Evolutionary conservation across 2,888 invertebrate species (phyloP).

Genomic region (Cerastis leucographa): DNA sequence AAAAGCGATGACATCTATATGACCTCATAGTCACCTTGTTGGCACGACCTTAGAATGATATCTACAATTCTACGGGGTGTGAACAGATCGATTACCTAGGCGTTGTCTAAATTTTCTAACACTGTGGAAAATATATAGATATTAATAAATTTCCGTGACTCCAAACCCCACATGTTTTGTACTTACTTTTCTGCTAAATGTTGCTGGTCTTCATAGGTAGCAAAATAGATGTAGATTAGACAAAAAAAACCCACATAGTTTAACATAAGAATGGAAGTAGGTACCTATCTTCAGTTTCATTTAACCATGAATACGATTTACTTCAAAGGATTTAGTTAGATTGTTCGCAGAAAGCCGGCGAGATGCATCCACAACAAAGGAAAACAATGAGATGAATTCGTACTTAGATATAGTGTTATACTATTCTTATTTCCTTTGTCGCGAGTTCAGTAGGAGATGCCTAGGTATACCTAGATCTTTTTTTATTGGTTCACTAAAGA

Average conservation of each 20-base stretch:
- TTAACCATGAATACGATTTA: neutral
- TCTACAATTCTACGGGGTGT: neutral
- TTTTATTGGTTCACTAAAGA: neutral
- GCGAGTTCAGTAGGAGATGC: neutral
- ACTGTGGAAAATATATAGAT: too few species aligned
- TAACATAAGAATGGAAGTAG: neutral
- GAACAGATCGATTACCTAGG: neutral
- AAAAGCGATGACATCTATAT: neutral
- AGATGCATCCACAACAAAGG: conserved; percentile 27
- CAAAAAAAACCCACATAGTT: neutral
- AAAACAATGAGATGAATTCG: conserved; percentile 19
- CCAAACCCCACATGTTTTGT: neutral
- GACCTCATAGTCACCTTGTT: neutral
- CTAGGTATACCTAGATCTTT: neutral
- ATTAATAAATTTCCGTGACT: too few species aligned
- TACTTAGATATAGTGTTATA: neutral
- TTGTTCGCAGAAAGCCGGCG: conserved; percentile 6
- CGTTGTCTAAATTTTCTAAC: neutral
- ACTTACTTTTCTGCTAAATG: neutral
- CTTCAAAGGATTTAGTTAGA: neutral
- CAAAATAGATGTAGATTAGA: neutral
- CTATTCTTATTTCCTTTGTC: conserved; percentile 22
- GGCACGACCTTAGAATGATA: neutral
- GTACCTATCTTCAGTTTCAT: neutral
- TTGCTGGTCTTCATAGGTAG: neutral